phyloP scores from a whole-genome alignment of 2,797 vertebrate genomes.

The Centropyge bicolor region DNA sequence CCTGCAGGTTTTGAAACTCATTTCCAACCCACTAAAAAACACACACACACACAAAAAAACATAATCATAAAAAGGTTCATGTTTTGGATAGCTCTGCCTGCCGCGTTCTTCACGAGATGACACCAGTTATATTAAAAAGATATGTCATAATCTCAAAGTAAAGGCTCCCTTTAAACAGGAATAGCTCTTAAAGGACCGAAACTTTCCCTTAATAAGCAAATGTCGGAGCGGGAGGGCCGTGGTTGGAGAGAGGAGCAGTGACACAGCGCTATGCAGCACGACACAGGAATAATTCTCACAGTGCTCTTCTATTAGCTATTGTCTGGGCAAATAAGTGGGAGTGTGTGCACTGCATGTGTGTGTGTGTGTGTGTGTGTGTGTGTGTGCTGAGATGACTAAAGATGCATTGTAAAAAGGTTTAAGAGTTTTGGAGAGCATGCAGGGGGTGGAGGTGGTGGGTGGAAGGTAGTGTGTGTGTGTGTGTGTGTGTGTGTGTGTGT shows the following conservation, averaged over 20 bases:
- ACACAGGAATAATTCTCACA: constrained; percentile 66
- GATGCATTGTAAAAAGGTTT: constrained; percentile 67
- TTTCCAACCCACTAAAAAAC: constrained; percentile 52
- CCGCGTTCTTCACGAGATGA: constrained; percentile 51
- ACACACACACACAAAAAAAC: constrained; percentile 16
- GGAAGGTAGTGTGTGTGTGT: constrained; percentile 32
- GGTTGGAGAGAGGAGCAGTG: constrained; percentile 51
- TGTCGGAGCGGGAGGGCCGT: constrained; percentile 52
- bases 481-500: constrained; percentile 15
- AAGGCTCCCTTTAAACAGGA: constrained; percentile 61
- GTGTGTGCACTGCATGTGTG: constrained; percentile 44
- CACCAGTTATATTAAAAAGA: constrained; percentile 77
- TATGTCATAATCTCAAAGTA: constrained; percentile 75
- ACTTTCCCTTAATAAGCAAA: constrained; percentile 73
- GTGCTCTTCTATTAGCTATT: constrained; percentile 70
- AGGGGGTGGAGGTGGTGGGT: constrained; percentile 51
- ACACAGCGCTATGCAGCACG: constrained; percentile 60
- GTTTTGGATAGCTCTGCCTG: constrained; percentile 44
- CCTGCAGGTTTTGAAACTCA: constrained; percentile 65
- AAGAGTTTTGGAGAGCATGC: constrained; percentile 68
- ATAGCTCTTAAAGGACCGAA: constrained; percentile 74
- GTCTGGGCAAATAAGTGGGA: constrained; percentile 71
- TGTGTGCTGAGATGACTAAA: constrained; percentile 59
- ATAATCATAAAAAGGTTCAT: constrained; percentile 63
- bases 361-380: constrained; percentile 47